Evolutionary conservation across 64 coral and sea anemone species (phyloP).

Genomic region (Montipora sp.): DNA sequence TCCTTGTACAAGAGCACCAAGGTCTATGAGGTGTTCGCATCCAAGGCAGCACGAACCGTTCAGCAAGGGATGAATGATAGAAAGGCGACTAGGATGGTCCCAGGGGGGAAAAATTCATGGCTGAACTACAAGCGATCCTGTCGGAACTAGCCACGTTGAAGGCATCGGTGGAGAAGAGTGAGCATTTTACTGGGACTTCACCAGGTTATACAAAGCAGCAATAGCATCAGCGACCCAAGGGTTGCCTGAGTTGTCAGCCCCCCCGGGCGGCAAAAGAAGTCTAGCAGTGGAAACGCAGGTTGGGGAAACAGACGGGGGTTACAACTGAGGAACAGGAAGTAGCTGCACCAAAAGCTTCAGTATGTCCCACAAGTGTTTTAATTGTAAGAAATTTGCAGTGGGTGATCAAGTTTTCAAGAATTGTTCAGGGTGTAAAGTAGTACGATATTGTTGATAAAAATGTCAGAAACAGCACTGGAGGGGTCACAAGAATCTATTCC

Average conservation of each 20-base stretch:
- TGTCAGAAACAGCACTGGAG: conserved; percentile 69
- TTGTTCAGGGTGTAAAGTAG: conserved; percentile 28
- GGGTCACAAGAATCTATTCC: conserved; percentile 40
- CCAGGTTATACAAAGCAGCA: conserved; percentile 1
- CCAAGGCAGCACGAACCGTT: neutral
- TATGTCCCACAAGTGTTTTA: conserved; percentile 33
- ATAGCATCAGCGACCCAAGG: neutral
- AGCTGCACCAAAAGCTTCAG: neutral
- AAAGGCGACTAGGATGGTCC: neutral
- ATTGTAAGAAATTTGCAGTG: conserved; percentile 43
- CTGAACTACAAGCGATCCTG: conserved; percentile 24
- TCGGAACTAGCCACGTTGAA: conserved; percentile 32
- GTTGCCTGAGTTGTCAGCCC: conserved; percentile 22
- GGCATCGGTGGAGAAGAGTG: conserved; percentile 44
- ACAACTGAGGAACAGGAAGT: conserved; percentile 64
- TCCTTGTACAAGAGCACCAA: no score
- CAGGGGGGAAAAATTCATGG: conserved; percentile 56
- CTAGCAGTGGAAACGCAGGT: neutral
- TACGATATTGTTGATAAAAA: conserved; percentile 54
- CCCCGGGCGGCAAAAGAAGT: conserved; percentile 26
- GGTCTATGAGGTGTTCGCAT: neutral
- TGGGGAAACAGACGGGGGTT: conserved; percentile 27
- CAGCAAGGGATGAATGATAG: neutral
- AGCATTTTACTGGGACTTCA: neutral
- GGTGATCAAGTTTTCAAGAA: neutral